A percentile compares a stretch with the other conserved stretches of the same genome.
phyloP scores from a whole-genome alignment of 2,113 vertebrate genomes.

The Varanus salvator region DNA sequence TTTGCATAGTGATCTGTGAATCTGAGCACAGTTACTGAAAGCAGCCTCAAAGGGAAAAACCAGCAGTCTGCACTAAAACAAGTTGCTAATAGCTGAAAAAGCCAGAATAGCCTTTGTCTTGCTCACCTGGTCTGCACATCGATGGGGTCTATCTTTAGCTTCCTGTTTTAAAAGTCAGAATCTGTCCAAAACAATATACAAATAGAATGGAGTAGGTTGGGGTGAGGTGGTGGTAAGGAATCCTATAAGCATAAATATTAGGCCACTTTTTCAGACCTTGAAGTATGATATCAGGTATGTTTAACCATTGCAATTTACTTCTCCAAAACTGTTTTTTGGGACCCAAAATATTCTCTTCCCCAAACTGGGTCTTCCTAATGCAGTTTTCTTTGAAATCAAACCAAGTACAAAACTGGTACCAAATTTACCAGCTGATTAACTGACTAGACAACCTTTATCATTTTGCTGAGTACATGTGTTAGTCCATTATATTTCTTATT shows the following conservation, averaged over 20 bases:
- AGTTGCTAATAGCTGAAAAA: not conserved
- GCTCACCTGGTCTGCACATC: not conserved
- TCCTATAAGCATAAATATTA: not conserved
- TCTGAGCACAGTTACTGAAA: not conserved
- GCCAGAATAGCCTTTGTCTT: not conserved
- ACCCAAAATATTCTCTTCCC: not conserved
- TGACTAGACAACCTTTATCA: not conserved
- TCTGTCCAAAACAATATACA: not conserved
- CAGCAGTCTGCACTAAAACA: not conserved
- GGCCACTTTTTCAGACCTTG: not conserved
- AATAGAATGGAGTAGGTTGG: not conserved
- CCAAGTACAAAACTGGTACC: not conserved
- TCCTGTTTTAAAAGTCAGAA: not conserved
- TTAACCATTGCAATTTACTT: not conserved
- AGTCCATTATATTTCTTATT: not conserved
- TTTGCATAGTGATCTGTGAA: not conserved
- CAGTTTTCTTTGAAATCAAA: no score
- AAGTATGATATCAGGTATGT: no score
- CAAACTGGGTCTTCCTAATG: not conserved
- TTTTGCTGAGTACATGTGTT: not conserved
- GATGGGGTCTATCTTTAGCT: not conserved
- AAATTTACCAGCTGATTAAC: not conserved
- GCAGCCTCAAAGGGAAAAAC: not conserved
- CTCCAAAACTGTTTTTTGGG: not conserved
- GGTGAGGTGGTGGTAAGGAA: not conserved